Conservation (phyloP, 2,888 invertebrate species). For the Mythimna impura region DNA sequence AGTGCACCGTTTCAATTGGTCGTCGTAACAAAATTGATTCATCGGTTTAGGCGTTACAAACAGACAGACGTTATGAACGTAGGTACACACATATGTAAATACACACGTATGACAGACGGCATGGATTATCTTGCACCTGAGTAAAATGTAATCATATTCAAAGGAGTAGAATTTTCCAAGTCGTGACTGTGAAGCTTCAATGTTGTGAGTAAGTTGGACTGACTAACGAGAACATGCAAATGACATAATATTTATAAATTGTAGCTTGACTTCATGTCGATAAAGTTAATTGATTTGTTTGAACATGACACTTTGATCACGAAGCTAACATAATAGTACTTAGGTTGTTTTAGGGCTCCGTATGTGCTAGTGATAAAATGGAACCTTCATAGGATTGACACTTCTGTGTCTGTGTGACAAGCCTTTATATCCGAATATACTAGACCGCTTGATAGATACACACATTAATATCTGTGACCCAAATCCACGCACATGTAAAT, state of each 20-base stretch:
- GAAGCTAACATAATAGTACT: not conserved
- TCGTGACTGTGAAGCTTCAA: conserved; percentile 47
- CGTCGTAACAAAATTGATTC: not conserved
- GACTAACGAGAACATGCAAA: conserved; percentile 35
- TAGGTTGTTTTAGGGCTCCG: too few species aligned
- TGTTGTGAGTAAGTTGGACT: conserved; percentile 20
- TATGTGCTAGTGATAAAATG: too few species aligned
- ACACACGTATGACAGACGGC: not conserved
- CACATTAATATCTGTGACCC: too few species aligned
- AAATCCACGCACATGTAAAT: too few species aligned
- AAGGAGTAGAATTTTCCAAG: conserved; percentile 54
- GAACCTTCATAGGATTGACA: too few species aligned
- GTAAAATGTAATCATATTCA: conserved; percentile 39
- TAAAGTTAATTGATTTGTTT: conserved; percentile 51
- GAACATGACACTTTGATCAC: conserved; percentile 24
- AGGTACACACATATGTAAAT: not conserved
- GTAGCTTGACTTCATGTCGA: not conserved
- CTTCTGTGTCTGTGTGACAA: too few species aligned
- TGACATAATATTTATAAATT: conserved; percentile 42
- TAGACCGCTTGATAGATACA: too few species aligned
- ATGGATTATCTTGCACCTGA: conserved; percentile 51
- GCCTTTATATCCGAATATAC: too few species aligned
- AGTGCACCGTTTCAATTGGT: too few species aligned
- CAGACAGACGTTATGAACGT: not conserved
- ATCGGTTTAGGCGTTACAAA: not conserved